Conservation (phyloP, 2,888 invertebrate genomes). For the Synergus laeviventris region DNA sequence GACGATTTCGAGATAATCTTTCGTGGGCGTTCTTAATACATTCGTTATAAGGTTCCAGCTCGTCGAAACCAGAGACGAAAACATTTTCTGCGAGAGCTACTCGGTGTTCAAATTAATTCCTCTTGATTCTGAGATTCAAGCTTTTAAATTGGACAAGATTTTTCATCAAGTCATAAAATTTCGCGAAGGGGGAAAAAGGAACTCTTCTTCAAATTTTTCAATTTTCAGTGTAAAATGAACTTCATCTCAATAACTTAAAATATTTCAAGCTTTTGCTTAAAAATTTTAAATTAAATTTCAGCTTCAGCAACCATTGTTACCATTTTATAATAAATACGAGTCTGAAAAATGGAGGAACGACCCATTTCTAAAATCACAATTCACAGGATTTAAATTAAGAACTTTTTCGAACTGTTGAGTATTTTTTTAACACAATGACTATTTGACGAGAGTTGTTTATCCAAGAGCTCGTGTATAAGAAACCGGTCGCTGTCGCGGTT, state of each 20-base stretch:
- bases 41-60: constrained; percentile 36
- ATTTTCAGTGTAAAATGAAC: neutral
- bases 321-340: neutral
- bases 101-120: constrained; percentile 18
- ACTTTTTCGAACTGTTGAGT: neutral
- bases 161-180: neutral
- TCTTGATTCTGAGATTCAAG: constrained; percentile 1
- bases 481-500: constrained; percentile 54
- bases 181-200: neutral
- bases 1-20: constrained; percentile 25
- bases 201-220: neutral
- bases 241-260: neutral
- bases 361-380: neutral
- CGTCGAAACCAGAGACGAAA: constrained; percentile 17
- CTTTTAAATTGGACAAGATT: constrained; percentile 21
- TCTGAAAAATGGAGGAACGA: constrained; percentile 1
- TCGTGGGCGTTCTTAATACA: constrained; percentile 36
- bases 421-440: neutral
- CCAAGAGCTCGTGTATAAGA: neutral
- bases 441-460: neutral
- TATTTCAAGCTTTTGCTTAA: neutral
- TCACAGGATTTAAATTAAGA: neutral
- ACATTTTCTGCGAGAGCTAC: neutral
- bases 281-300: neutral
- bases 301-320: neutral